A percentile compares a stretch with the other conserved stretches of the same genome.
Evolutionary conservation across 2,113 vertebrate genomes (phyloP).

Genomic region (Dasypus novemcinctus): DNA sequence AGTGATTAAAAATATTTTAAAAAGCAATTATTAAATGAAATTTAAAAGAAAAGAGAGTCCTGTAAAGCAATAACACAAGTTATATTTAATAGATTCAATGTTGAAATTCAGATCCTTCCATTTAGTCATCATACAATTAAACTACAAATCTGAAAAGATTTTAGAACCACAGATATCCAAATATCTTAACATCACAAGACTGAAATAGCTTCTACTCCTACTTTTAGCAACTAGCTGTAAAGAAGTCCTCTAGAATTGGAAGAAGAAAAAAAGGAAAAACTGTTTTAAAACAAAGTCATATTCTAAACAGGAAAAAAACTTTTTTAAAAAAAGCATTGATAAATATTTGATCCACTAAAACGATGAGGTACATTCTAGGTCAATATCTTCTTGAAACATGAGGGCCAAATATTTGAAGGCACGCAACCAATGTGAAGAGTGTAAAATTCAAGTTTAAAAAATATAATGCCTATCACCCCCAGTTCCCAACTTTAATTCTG

Average conservation of each 20-base stretch:
- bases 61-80: conserved; percentile 26
- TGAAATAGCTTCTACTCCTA: not conserved
- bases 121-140: not conserved
- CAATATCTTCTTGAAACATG: not conserved
- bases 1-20: conserved; percentile 45
- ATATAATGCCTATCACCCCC: not conserved
- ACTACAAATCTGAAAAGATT: not conserved
- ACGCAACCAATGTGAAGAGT: not conserved
- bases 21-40: not conserved
- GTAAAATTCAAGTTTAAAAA: not conserved
- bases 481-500: not conserved
- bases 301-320: not conserved
- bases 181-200: not conserved
- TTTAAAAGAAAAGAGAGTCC: not conserved
- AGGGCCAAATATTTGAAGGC: not conserved
- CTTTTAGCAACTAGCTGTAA: not conserved
- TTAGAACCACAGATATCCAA: conserved; percentile 36
- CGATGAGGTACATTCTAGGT: not conserved
- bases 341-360: not conserved
- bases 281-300: not conserved
- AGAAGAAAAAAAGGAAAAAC: not conserved
- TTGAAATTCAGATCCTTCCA: conserved; percentile 14
- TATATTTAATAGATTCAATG: not conserved
- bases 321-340: not conserved
- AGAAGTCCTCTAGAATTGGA: conserved; percentile 6